Percentiles rank a stretch among this genome's conserved stretches.
Conservation (phyloP, 2,113 vertebrate species). For the Hyperopisus bebe region DNA sequence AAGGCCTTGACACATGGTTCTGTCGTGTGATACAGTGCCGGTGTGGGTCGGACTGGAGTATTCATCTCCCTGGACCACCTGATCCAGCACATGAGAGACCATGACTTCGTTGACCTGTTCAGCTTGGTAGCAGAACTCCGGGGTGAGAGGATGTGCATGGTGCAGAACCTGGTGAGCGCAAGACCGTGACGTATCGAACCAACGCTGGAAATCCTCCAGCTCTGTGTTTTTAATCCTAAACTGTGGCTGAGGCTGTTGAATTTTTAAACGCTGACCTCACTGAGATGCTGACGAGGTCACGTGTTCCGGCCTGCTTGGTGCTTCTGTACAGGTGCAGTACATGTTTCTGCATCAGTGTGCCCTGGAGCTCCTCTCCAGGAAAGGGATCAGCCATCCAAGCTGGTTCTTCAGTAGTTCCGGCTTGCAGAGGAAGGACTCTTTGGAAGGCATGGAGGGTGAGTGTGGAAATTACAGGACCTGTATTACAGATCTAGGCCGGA, state of each 20-base stretch:
- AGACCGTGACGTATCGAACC: background rate
- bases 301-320: background rate
- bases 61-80: slow-evolving; percentile 74
- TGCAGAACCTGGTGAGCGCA: slow-evolving; percentile 23
- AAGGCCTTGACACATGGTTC: background rate
- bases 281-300: background rate
- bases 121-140: slow-evolving; percentile 73
- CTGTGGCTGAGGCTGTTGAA: background rate
- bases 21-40: slow-evolving; percentile 53
- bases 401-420: slow-evolving; percentile 95
- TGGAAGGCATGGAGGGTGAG: slow-evolving; percentile 97
- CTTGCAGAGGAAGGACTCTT: slow-evolving; percentile 94
- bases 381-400: slow-evolving; percentile 80
- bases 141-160: slow-evolving; percentile 23
- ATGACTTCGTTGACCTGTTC: slow-evolving; percentile 77
- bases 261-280: background rate
- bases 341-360: slow-evolving; percentile 95
- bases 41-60: slow-evolving; percentile 74
- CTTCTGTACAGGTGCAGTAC: slow-evolving; percentile 76
- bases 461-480: background rate
- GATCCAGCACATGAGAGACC: slow-evolving; percentile 71
- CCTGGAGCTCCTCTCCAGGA: slow-evolving; percentile 81
- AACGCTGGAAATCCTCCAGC: background rate
- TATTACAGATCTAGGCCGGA: background rate
- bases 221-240: background rate